These are phyloP conservation scores for Hiodon alosoides DNA, from an alignment of 2,113 vertebrate genomes.

Conservation along the genomic window DNA sequence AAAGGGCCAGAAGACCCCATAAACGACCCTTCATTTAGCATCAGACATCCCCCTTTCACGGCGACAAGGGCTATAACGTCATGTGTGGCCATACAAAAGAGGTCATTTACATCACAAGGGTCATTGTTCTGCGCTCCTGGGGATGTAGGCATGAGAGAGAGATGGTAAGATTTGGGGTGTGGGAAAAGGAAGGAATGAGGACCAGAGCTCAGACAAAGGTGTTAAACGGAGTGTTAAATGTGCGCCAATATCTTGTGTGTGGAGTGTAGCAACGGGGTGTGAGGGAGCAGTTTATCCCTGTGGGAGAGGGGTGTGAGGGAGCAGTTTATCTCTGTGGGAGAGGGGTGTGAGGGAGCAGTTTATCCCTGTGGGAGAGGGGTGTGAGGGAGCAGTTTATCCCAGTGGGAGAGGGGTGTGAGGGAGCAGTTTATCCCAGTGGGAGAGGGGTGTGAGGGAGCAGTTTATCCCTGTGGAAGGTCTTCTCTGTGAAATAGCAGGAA, in stretches of 20 bases:
- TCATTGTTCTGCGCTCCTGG: conserved; percentile 37
- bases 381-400: too few species aligned
- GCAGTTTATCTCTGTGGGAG: too few species aligned
- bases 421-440: too few species aligned
- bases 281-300: too few species aligned
- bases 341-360: too few species aligned
- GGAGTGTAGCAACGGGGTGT: conserved; percentile 21
- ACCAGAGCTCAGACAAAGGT: conserved; percentile 34
- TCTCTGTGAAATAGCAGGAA: too few species aligned
- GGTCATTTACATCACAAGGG: conserved; percentile 57
- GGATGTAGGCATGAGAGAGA: conserved; percentile 31
- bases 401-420: too few species aligned
- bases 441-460: too few species aligned
- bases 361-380: too few species aligned
- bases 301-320: too few species aligned
- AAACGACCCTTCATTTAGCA: conserved; percentile 29
- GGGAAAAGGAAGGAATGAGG: conserved; percentile 27
- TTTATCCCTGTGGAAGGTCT: too few species aligned
- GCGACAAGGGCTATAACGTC: conserved; percentile 36
- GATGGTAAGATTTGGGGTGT: conserved; percentile 17
- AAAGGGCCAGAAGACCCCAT: conserved; percentile 21
- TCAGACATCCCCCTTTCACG: conserved; percentile 29
- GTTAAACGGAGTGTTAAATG: conserved; percentile 29
- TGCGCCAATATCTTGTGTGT: conserved; percentile 14
- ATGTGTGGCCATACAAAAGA: conserved; percentile 45